Conservation (phyloP, 2,888 invertebrate species). For the Pyrrhosoma nymphula region DNA sequence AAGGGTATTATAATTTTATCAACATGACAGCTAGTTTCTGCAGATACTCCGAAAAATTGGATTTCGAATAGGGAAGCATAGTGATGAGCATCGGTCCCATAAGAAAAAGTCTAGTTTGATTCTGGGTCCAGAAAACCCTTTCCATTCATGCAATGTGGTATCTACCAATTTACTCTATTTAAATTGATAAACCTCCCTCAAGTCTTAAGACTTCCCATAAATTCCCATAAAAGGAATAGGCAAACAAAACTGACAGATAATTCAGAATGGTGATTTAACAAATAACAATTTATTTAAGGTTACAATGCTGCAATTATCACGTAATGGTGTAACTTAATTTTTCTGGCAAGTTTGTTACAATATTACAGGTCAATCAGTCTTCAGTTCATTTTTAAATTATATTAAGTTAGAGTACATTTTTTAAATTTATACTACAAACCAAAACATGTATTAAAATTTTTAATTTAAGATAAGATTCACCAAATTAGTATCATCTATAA, state of each 20-base stretch:
- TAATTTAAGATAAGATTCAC: background rate
- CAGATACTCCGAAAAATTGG: too few relatives aligned
- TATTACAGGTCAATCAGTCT: slow-evolving; percentile 23
- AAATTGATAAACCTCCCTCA: too few relatives aligned
- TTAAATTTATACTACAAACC: background rate
- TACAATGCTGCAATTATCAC: slow-evolving; percentile 8
- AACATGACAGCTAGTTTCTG: too few relatives aligned
- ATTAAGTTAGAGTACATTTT: background rate
- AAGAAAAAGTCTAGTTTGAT: too few relatives aligned
- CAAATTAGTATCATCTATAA: background rate
- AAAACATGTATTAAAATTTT: background rate
- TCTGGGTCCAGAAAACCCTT: too few relatives aligned
- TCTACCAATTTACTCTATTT: too few relatives aligned
- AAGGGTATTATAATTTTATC: too few relatives aligned
- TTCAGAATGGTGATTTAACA: background rate
- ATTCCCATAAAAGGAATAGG: background rate
- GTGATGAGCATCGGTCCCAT: too few relatives aligned
- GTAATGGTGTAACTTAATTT: background rate
- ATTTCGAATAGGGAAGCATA: too few relatives aligned
- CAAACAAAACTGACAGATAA: background rate
- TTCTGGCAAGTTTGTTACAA: background rate
- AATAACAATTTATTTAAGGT: slow-evolving; percentile 4
- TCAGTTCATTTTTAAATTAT: background rate
- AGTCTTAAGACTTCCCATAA: too few relatives aligned
- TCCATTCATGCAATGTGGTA: too few relatives aligned